Evolutionary conservation across 2,113 vertebrate species (phyloP).

Genomic region (Grus americana): DNA sequence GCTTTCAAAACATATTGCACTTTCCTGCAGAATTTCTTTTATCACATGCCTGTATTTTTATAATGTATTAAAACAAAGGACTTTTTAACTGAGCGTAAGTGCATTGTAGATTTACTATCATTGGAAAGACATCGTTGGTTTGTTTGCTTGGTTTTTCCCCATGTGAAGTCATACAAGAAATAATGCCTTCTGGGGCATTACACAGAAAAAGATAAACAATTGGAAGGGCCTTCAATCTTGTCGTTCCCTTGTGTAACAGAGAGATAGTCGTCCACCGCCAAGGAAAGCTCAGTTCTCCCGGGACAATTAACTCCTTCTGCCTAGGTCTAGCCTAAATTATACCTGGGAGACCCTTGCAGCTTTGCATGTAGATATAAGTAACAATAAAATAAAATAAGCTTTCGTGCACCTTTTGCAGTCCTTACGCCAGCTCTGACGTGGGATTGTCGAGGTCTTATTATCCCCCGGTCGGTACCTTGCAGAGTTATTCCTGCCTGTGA

Average conservation of each 20-base stretch:
- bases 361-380: rapidly evolving
- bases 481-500: neutral
- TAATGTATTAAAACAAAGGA: neutral
- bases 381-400: neutral
- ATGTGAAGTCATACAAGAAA: conserved; percentile 33
- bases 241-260: neutral
- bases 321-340: neutral
- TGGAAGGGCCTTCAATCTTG: conserved; percentile 38
- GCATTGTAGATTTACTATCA: neutral
- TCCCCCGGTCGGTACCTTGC: neutral
- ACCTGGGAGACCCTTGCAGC: neutral
- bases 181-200: conserved; percentile 28
- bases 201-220: neutral
- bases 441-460: neutral
- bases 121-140: neutral
- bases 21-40: neutral
- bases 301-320: neutral
- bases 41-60: neutral
- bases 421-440: neutral
- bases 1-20: neutral
- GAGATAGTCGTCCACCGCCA: neutral
- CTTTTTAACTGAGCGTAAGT: neutral
- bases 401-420: neutral
- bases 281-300: neutral
- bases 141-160: neutral